Conservation (phyloP, 2,113 vertebrate genomes). For the Vanacampus margaritifer region DNA sequence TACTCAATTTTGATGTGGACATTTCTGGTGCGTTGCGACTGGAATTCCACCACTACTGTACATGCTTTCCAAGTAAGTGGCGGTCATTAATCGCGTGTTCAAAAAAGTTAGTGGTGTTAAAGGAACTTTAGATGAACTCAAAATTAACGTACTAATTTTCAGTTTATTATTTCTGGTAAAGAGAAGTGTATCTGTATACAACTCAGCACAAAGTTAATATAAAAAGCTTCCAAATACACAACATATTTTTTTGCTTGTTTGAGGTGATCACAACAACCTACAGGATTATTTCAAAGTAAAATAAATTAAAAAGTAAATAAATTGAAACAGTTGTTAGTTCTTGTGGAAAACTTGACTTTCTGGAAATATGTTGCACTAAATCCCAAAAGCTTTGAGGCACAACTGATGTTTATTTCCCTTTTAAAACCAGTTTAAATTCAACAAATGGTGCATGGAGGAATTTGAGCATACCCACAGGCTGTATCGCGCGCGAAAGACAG, state of each 20-base stretch:
- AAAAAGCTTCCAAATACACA: background rate
- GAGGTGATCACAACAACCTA: background rate
- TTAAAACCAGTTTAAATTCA: constrained; percentile 27
- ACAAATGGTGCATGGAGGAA: constrained; percentile 26
- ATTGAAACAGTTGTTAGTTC: background rate
- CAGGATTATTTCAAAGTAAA: background rate
- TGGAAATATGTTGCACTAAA: background rate
- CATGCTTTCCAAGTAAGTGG: too few relatives aligned
- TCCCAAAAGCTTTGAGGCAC: background rate
- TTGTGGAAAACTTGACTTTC: constrained; percentile 10
- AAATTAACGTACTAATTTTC: too few relatives aligned
- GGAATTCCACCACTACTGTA: too few relatives aligned
- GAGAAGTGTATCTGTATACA: background rate
- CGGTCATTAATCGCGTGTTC: too few relatives aligned
- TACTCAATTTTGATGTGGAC: too few relatives aligned
- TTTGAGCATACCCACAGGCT: constrained; percentile 56
- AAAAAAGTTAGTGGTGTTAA: too few relatives aligned
- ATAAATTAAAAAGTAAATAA: background rate
- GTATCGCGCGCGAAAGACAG: constrained; percentile 68
- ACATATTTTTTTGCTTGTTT: background rate
- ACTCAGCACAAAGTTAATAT: background rate
- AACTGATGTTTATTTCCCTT: constrained; percentile 12
- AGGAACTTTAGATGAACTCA: too few relatives aligned
- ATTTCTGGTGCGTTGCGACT: too few relatives aligned
- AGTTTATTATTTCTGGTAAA: background rate